Base-by-base conservation (phyloP, 2,888 invertebrate species). In the Tuberolachnus salignus region DNA sequence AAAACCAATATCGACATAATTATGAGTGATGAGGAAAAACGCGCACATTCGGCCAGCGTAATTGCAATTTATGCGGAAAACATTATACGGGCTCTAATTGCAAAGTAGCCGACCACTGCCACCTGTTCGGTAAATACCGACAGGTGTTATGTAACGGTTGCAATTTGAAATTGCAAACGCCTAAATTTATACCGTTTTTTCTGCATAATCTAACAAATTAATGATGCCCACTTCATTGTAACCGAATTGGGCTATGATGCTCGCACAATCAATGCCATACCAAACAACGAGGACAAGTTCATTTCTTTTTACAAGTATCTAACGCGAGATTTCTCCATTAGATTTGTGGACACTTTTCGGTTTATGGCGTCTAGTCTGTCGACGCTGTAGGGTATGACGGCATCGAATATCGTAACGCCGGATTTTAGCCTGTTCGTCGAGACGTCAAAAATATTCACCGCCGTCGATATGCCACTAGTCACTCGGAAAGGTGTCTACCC, bases 261-360 rank as follows among this genome's bases (percentile, higher is more conserved):
- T 11, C 9, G 59, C 1, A 34, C 46, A 3, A 78, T 67, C 11
- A 21, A 23, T 3, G 81, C 85, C 6, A 82, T 85, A 51, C 83
- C 85, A 0, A 67, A 83, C 49, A 84, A 83, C 73, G 84, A 84
- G 75, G 85, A 86, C 81, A 82, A 83, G 75, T 85, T 84, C 75
- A 84, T 84, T 26, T 84, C 84, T n/a, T 83, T 84, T 78, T 81
- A 83, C n/a, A 84, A 84, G 44, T 49, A 57, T 26, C 46, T 61
- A 6, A 42, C 10, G 3, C 46, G 46, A 1, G 0, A 14, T 3
- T 66, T 75, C 10, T 11, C 42, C 1, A 2, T 75, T 3, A 21
- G 61, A 13, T 82, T 82, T 63, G 11, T 81, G 0, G 82, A 82
- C 19, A 42, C 75, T 1, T 81, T n/a, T 13, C n/a, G 74, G 9